A percentile compares a stretch with the other conserved stretches of the same genome.
These are phyloP conservation scores for Drosophila murphyi DNA, from an alignment of 1,140 invertebrate genomes.

Conservation along the genomic window DNA sequence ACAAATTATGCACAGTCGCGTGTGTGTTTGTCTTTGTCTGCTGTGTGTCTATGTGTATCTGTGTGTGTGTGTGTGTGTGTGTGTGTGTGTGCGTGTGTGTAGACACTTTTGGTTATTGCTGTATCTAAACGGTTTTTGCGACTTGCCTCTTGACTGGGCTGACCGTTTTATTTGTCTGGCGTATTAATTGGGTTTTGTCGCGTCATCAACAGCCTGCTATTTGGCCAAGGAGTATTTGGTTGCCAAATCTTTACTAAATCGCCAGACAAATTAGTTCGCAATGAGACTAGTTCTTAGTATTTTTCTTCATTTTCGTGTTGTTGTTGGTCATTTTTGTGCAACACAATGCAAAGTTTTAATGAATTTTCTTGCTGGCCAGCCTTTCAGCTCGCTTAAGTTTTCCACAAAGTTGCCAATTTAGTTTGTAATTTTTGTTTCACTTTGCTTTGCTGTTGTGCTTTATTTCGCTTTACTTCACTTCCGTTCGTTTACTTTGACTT, in stretches of 20 bases:
- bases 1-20: conserved; percentile 73
- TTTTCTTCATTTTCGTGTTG: conserved; percentile 7
- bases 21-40: conserved; percentile 30
- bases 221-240: conserved; percentile 1
- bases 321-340: conserved; percentile 49
- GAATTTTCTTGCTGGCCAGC: conserved; percentile 69
- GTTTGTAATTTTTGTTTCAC: conserved; percentile 64
- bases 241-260: conserved; percentile 69
- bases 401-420: conserved; percentile 48
- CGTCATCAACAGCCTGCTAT: conserved; percentile 60
- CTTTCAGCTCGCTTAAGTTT: conserved; percentile 70
- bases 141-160: conserved; percentile 15
- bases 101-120: conserved; percentile 79
- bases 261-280: conserved; percentile 78
- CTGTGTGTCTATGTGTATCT: background rate
- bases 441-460: conserved; percentile 19
- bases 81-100: conserved; percentile 46
- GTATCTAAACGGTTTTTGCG: conserved; percentile 75
- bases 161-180: conserved; percentile 77
- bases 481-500: conserved; percentile 33
- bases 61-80: conserved; percentile 24
- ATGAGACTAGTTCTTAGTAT: conserved; percentile 49
- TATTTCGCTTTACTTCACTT: conserved; percentile 13
- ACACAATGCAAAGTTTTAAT: conserved; percentile 80
- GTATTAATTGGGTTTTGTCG: conserved; percentile 82